phyloP scores from a whole-genome alignment of 2,113 vertebrate genomes.

The Lepus europaeus region DNA sequence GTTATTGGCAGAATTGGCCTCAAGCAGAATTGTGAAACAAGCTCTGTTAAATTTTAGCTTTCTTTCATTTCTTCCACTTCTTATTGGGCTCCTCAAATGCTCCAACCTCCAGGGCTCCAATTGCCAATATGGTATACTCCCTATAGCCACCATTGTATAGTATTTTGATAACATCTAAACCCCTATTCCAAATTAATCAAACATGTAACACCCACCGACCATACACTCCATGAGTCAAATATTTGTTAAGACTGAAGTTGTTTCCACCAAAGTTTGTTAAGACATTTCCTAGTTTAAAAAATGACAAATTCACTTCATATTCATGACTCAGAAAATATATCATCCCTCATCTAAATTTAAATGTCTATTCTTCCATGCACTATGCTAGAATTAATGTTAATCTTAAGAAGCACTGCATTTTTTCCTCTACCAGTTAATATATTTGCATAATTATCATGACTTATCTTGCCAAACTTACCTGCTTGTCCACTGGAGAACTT shows the following conservation, averaged over 20 bases:
- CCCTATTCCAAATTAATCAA: neutral
- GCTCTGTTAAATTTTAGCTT: neutral
- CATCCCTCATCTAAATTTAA: slow-evolving; percentile 6
- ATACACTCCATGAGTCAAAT: neutral
- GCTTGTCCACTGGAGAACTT: neutral
- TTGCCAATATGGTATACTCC: neutral
- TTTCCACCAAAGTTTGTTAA: neutral
- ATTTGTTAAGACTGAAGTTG: neutral
- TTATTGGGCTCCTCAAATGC: neutral
- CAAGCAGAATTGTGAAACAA: neutral
- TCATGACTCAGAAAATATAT: slow-evolving; percentile 21
- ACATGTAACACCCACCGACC: neutral
- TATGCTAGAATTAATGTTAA: neutral
- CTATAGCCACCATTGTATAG: neutral
- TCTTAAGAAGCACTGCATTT: neutral
- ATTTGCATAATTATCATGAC: neutral
- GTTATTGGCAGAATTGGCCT: neutral
- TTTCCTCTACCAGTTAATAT: neutral
- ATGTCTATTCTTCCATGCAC: neutral
- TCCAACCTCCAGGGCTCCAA: neutral
- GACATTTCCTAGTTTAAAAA: neutral
- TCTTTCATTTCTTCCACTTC: neutral
- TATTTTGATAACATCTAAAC: neutral
- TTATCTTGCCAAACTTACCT: neutral
- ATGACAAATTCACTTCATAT: neutral